A percentile compares a stretch with the other conserved stretches of the same genome.
Conservation (phyloP, 2,113 vertebrate species). For the Hipposideros armiger region DNA sequence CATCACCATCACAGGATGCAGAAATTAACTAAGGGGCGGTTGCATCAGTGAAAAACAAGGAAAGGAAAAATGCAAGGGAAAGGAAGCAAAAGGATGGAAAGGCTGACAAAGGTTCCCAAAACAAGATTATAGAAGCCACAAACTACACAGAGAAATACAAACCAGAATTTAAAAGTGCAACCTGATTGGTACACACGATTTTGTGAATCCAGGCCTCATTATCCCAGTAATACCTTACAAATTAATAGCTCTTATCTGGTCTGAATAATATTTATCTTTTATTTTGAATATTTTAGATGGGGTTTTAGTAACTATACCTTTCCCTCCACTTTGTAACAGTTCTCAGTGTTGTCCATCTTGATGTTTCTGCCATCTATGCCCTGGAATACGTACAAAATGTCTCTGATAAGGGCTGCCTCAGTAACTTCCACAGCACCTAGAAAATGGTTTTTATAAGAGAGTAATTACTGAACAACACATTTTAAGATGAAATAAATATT, state of each 20-base stretch:
- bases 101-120: not conserved
- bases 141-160: not conserved
- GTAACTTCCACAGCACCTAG: conserved; percentile 91
- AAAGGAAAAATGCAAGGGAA: not conserved
- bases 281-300: accelerated
- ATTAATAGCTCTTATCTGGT: accelerated
- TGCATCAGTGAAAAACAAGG: not conserved
- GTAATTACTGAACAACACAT: not conserved
- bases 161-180: not conserved
- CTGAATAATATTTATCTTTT: accelerated
- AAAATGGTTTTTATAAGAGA: not conserved
- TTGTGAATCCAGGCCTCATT: accelerated
- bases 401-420: conserved; percentile 94
- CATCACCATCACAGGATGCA: not conserved
- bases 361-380: conserved; percentile 98
- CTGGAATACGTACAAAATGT: conserved; percentile 98
- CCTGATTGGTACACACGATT: accelerated
- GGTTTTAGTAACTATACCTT: conserved; percentile 89
- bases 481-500: not conserved
- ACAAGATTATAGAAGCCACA: not conserved
- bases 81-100: not conserved
- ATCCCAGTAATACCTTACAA: not conserved
- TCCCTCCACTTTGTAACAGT: conserved; percentile 96
- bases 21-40: not conserved
- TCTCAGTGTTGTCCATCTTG: conserved; percentile 95